A percentile compares a stretch with the other conserved stretches of the same genome.
phyloP scores from a whole-genome alignment of 2,888 invertebrate species.

The Synanthedon andrenaeformis region DNA sequence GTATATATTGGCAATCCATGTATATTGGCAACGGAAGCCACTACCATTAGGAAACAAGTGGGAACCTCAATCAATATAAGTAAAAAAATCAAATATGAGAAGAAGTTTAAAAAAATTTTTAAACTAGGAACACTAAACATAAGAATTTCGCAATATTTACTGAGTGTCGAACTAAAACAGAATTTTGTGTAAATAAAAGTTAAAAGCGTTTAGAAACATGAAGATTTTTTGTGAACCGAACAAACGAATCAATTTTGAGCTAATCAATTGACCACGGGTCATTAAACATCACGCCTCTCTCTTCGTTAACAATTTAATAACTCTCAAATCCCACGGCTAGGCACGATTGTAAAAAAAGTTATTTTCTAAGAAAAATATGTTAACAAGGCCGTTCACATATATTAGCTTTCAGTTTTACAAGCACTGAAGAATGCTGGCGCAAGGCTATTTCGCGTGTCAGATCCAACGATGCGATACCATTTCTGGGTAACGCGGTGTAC shows the following conservation, averaged over 20 bases:
- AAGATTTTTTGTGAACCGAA: not conserved
- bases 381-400: conserved; percentile 1
- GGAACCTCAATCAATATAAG: too few relatives aligned
- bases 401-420: not conserved
- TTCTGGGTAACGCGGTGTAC: not conserved
- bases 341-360: not conserved
- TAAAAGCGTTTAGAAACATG: too few relatives aligned
- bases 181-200: too few relatives aligned
- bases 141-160: too few relatives aligned
- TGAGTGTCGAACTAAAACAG: too few relatives aligned
- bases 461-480: not conserved
- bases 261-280: not conserved
- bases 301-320: not conserved
- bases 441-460: not conserved
- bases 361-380: not conserved
- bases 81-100: too few relatives aligned
- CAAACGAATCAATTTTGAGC: not conserved
- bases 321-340: not conserved
- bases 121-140: too few relatives aligned
- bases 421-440: not conserved
- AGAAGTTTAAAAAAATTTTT: too few relatives aligned
- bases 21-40: too few relatives aligned
- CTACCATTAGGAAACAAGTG: too few relatives aligned
- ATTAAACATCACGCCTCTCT: not conserved
- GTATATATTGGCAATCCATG: too few relatives aligned